Conservation (phyloP, 2,888 invertebrate genomes). For the Acleris cristana region DNA sequence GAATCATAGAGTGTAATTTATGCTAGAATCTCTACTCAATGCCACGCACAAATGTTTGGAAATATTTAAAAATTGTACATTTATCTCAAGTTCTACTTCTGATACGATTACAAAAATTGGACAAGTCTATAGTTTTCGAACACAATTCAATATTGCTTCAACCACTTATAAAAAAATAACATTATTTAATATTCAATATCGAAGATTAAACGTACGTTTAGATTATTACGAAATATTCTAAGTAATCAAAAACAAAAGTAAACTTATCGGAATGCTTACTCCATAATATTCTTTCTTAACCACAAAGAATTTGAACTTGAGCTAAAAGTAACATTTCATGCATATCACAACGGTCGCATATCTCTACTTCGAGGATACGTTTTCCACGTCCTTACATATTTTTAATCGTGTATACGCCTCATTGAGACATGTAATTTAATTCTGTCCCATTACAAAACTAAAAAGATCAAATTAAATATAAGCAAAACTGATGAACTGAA, state of each 20-base stretch:
- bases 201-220: too few relatives aligned
- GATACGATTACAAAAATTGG: neutral
- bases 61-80: conserved; percentile 42
- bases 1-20: conserved; percentile 44
- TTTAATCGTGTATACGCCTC: conserved; percentile 45
- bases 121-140: neutral
- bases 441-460: conserved; percentile 41
- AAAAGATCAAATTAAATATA: conserved; percentile 41
- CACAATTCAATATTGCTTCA: too few relatives aligned
- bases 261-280: too few relatives aligned
- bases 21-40: conserved; percentile 48
- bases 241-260: too few relatives aligned
- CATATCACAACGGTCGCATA: conserved; percentile 60
- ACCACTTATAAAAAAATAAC: too few relatives aligned
- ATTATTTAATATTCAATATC: too few relatives aligned
- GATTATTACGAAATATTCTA: too few relatives aligned
- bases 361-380: conserved; percentile 43
- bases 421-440: conserved; percentile 43
- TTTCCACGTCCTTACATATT: conserved; percentile 25
- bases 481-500: conserved; percentile 15
- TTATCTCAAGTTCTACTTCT: conserved; percentile 30
- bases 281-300: neutral
- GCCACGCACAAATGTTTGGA: conserved; percentile 63
- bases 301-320: conserved; percentile 35
- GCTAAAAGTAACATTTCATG: conserved; percentile 41